Percentiles rank a stretch among this genome's conserved stretches.
phyloP scores from a whole-genome alignment of 2,888 invertebrate genomes.

The Tinea trinotella region DNA sequence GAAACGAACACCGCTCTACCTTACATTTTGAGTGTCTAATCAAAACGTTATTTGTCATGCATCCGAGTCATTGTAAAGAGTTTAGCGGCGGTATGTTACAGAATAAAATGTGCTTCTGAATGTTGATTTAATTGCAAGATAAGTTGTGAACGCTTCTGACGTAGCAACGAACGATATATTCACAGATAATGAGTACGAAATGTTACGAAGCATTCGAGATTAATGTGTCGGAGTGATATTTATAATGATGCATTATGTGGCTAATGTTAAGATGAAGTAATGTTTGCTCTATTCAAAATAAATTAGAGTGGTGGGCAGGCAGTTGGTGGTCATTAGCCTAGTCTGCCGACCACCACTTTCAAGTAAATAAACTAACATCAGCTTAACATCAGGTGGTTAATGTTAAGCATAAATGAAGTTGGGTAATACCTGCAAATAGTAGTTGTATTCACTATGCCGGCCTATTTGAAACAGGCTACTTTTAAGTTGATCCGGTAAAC shows the following conservation, averaged over 20 bases:
- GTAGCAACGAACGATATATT: conserved; percentile 37
- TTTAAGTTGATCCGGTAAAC: no score
- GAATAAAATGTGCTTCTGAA: conserved; percentile 68
- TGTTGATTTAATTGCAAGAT: conserved; percentile 72
- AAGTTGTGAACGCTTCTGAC: conserved; percentile 30
- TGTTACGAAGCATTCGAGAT: conserved; percentile 38
- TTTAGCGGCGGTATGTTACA: conserved; percentile 55
- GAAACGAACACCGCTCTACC: conserved; percentile 28
- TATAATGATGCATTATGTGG: background rate
- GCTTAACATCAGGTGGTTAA: no score
- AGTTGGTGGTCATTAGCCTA: no score
- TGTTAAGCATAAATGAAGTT: no score
- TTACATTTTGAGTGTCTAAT: conserved; percentile 51
- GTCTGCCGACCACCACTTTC: no score
- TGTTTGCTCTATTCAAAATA: no score
- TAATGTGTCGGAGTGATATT: background rate
- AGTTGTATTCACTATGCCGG: no score
- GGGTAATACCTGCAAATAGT: no score
- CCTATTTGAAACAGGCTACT: no score
- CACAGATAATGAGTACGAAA: conserved; percentile 57
- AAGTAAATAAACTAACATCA: no score
- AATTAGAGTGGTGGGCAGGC: no score
- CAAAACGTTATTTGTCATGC: conserved; percentile 70
- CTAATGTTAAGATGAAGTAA: background rate
- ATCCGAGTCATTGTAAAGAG: conserved; percentile 63